Evolutionary conservation across 2,888 invertebrate species (phyloP).

Genomic region (Xiphydria camelus): DNA sequence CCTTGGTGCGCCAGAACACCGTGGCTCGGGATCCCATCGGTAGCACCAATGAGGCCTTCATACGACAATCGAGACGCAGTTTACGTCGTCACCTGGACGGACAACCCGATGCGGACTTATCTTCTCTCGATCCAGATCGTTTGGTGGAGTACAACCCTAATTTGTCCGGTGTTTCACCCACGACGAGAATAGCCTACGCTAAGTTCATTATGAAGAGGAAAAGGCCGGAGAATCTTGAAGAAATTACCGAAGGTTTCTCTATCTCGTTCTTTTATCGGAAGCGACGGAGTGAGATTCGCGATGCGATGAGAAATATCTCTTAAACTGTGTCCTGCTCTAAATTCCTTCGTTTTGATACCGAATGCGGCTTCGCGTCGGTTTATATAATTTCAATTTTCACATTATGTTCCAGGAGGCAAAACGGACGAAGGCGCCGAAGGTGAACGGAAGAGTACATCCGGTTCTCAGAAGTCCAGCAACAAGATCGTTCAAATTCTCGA

Average conservation of each 20-base stretch:
- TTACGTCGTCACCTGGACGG: constrained; percentile 72
- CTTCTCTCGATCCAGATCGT: constrained; percentile 73
- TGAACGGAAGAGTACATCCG: constrained; percentile 8
- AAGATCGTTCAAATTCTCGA: constrained; percentile 22
- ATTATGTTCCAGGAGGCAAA: too few relatives aligned
- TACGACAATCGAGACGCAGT: constrained; percentile 70
- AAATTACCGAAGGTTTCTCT: constrained; percentile 15
- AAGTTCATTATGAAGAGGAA: constrained; percentile 83
- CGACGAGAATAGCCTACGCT: constrained; percentile 82
- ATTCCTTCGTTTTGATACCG: too few relatives aligned
- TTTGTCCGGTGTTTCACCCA: constrained; percentile 73
- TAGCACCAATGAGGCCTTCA: constrained; percentile 69
- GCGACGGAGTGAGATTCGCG: constrained; percentile 3
- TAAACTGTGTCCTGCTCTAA: too few relatives aligned
- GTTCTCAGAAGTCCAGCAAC: constrained; percentile 26
- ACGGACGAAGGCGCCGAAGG: constrained; percentile 21
- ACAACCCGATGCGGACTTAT: constrained; percentile 65
- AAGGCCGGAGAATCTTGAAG: constrained; percentile 55
- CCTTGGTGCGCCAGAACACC: constrained; percentile 75
- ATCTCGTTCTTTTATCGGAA: constrained; percentile 3
- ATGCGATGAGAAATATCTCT: constrained; percentile 22
- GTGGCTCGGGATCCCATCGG: constrained; percentile 77
- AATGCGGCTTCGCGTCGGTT: too few relatives aligned
- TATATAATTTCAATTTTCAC: too few relatives aligned
- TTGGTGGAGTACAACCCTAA: constrained; percentile 82